Conservation (phyloP, 92 coral and sea anemone genomes). For the Zoanthus solanderi region DNA sequence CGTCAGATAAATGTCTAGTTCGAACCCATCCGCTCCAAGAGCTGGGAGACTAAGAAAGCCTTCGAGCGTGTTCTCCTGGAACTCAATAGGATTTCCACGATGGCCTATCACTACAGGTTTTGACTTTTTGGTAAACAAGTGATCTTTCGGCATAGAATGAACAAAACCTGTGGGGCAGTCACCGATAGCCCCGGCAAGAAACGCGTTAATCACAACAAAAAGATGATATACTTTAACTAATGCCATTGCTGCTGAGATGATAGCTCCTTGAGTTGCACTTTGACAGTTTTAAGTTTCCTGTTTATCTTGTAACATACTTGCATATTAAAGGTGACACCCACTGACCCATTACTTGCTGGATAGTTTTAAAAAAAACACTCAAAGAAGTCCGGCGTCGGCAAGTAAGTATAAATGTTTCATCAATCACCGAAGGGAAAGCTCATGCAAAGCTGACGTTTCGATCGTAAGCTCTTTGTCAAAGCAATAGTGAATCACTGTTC, state of each 20-base stretch:
- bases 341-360: no score
- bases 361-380: no score
- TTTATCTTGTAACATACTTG: neutral
- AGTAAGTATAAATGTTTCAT: no score
- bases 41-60: conserved; percentile 85
- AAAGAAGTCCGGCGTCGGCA: no score
- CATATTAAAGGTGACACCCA: no score
- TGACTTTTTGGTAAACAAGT: conserved; percentile 69
- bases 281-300: neutral
- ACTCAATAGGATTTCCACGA: conserved; percentile 87
- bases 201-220: neutral
- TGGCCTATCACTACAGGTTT: conserved; percentile 94
- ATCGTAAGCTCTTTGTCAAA: no score
- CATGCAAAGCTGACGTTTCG: no score
- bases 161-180: conserved; percentile 46
- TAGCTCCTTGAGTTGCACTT: neutral
- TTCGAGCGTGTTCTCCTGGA: conserved; percentile 92
- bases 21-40: conserved; percentile 90
- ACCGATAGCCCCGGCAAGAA: neutral
- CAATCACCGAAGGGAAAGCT: no score
- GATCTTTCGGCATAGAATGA: conserved; percentile 65
- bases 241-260: neutral
- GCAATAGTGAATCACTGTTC: no score
- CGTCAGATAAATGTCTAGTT: conserved; percentile 86
- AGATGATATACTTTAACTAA: neutral